Evolutionary conservation across 2,113 vertebrate species (phyloP).

Genomic region (Carassius auratus): DNA sequence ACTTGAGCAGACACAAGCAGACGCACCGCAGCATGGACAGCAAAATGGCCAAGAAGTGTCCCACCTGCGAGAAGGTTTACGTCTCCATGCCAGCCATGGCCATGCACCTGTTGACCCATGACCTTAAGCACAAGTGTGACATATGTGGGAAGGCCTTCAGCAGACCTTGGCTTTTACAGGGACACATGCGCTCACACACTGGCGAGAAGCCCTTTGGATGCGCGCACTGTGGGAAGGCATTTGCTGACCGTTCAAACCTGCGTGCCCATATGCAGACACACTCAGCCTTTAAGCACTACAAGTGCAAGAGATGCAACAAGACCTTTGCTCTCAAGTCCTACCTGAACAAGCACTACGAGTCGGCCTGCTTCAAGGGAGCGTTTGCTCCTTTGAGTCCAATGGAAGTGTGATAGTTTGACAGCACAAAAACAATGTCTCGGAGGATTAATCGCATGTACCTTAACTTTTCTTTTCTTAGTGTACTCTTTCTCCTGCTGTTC

Average conservation of each 20-base stretch:
- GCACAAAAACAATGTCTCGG: too few species aligned
- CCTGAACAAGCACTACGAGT: conserved; percentile 95
- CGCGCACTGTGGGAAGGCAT: conserved; percentile 91
- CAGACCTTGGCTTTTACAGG: conserved; percentile 90
- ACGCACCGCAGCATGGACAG: conserved; percentile 92
- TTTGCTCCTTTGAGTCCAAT: conserved; percentile 77
- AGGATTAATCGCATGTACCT: conserved; percentile 66
- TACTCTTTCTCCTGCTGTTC: conserved; percentile 55
- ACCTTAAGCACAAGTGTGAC: conserved; percentile 94
- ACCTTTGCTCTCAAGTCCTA: conserved; percentile 92
- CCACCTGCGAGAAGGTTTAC: conserved; percentile 89
- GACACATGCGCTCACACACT: conserved; percentile 93
- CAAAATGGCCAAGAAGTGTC: conserved; percentile 91
- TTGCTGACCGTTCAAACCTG: conserved; percentile 92
- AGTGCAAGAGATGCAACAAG: conserved; percentile 91
- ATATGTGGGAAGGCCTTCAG: conserved; percentile 92
- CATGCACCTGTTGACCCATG: conserved; percentile 92
- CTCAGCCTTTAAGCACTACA: conserved; percentile 94
- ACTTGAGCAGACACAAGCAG: conserved; percentile 90
- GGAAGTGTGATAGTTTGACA: conserved; percentile 63
- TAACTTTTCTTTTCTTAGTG: conserved; percentile 57
- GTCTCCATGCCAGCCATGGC: conserved; percentile 96
- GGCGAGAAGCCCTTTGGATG: conserved; percentile 93
- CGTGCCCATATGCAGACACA: conserved; percentile 96
- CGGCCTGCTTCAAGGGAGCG: conserved; percentile 88